These are phyloP conservation scores for Echinops telfairi DNA, from an alignment of 2,113 vertebrate genomes.

Conservation along the genomic window DNA sequence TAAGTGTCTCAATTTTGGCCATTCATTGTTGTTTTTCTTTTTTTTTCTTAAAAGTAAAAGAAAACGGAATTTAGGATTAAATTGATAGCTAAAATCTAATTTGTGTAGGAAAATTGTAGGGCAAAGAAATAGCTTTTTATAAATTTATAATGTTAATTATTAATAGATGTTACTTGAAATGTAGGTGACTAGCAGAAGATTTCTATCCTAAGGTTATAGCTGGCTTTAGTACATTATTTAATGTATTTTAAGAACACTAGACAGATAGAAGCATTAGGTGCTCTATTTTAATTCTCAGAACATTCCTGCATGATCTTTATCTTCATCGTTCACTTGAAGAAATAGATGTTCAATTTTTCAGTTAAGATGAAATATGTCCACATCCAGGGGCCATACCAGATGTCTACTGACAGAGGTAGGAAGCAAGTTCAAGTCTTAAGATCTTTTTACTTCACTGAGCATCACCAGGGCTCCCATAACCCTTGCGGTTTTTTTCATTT, in stretches of 20 bases:
- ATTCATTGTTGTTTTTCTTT: background rate
- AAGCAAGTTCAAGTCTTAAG: conserved; percentile 15
- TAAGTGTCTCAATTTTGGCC: background rate
- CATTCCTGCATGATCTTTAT: background rate
- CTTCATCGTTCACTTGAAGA: conserved; percentile 41
- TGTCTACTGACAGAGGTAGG: conserved; percentile 30
- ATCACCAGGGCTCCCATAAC: background rate
- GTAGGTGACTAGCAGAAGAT: conserved; percentile 5
- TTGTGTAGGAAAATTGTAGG: background rate
- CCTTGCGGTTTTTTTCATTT: conserved; percentile 18
- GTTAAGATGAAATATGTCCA: background rate
- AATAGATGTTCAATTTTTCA: background rate
- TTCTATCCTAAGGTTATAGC: conserved; percentile 34
- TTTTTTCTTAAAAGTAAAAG: background rate
- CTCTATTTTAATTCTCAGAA: conserved; percentile 40
- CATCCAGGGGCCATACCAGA: background rate
- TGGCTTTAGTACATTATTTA: conserved; percentile 12
- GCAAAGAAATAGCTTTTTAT: background rate
- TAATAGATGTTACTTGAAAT: conserved; percentile 52
- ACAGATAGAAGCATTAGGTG: background rate
- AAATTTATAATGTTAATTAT: background rate
- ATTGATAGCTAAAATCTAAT: background rate
- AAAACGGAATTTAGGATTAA: background rate
- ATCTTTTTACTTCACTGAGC: conserved; percentile 18
- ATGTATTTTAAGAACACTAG: background rate